Evolutionary conservation across 2,888 invertebrate species (phyloP).

Genomic region (Synanthedon vespiformis): DNA sequence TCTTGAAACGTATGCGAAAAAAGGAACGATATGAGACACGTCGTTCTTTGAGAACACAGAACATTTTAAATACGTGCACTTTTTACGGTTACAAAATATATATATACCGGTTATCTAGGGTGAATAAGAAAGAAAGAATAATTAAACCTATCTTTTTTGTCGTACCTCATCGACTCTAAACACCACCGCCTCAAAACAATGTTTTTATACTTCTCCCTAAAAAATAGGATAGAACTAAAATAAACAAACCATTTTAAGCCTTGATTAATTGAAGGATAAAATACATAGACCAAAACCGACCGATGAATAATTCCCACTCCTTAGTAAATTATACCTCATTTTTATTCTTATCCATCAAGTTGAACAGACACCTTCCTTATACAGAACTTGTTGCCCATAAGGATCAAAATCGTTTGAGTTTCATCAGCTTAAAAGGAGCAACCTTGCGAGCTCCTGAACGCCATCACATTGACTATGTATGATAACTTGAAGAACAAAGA

Average conservation of each 20-base stretch:
- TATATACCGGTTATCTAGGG: no score
- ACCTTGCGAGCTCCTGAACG: not conserved
- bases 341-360: not conserved
- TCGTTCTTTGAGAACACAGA: no score
- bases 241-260: not conserved
- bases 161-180: no score
- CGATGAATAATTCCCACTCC: not conserved
- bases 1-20: not conserved
- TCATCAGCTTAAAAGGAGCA: not conserved
- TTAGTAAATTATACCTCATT: not conserved
- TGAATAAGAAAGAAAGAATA: no score
- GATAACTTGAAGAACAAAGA: not conserved
- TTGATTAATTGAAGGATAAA: not conserved
- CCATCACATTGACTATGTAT: slow-evolving; percentile 1
- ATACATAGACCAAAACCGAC: not conserved
- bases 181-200: no score
- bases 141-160: no score
- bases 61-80: no score
- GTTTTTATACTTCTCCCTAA: no score
- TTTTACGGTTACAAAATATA: no score
- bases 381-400: not conserved
- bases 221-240: no score
- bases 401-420: not conserved
- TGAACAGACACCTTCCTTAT: not conserved
- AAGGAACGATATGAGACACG: no score